Evolutionary conservation across 2,888 invertebrate species (phyloP).

Genomic region (Lucinisca nassula): DNA sequence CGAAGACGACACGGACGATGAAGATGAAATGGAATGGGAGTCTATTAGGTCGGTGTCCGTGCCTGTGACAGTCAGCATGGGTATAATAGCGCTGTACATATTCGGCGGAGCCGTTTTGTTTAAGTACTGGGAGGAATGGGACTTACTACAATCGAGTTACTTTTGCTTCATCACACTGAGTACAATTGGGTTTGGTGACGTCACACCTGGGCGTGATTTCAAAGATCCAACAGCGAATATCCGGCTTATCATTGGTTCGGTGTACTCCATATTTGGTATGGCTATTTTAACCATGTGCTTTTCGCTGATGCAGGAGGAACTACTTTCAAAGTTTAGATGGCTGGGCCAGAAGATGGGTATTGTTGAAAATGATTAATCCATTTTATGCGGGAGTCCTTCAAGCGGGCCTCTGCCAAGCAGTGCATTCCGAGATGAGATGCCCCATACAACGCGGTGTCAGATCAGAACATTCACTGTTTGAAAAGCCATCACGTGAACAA

Average conservation of each 20-base stretch:
- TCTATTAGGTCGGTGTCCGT: conserved; percentile 84
- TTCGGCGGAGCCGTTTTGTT: conserved; percentile 87
- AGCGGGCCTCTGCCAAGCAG: no score
- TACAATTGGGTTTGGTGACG: conserved; percentile 88
- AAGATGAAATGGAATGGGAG: conserved; percentile 75
- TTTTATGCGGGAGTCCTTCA: no score
- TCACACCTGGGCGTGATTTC: conserved; percentile 84
- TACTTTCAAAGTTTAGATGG: conserved; percentile 87
- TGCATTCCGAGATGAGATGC: no score
- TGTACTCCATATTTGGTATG: conserved; percentile 87
- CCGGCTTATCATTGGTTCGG: conserved; percentile 85
- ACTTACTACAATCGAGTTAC: conserved; percentile 85
- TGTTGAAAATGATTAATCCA: conserved; percentile 35
- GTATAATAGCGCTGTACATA: conserved; percentile 87
- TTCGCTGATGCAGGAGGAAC: conserved; percentile 88
- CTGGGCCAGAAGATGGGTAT: conserved; percentile 87
- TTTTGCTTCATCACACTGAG: conserved; percentile 88
- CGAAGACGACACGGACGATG: conserved; percentile 85
- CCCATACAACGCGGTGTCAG: no score
- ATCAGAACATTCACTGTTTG: no score
- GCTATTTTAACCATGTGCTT: conserved; percentile 88
- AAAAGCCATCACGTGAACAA: no score
- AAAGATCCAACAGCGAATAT: conserved; percentile 83
- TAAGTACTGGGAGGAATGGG: conserved; percentile 88
- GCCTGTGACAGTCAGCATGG: conserved; percentile 87